Evolutionary conservation across 2,888 invertebrate genomes (phyloP), one percentile per base, ranked within the genome.

Genomic region (Tetragonula carbonaria): DNA sequence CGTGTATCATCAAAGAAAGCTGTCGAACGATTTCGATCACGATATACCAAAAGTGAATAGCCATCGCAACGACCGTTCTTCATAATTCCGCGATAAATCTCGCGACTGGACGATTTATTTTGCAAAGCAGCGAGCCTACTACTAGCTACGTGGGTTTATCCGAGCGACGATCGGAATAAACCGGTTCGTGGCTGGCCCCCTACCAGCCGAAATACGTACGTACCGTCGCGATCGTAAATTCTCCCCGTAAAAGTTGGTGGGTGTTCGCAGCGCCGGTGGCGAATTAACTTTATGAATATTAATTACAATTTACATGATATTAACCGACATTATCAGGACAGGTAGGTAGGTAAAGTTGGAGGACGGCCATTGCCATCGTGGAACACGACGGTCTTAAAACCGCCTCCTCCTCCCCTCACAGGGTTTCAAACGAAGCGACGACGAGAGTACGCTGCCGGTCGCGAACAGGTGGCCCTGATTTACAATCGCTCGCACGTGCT

Each of bases 221-320:
- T 90, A 92, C 88, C 87, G 83, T 84, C 82, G 75, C 76, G 91
- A 91, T 91, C 93, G 91, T 93, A 94, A 94, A 94, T 94, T 93
- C 90, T 86, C 88, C 6, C 86, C 85, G 28, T 88, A 90, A 91
- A 93, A 93, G 91, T 93, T 93, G 33, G 53, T 93, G 33, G 63
- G 55, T 51, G 75, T 67, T 79, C 86, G 85, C 88, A 87, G 86
- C 53, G 18, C 84, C 86, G 87, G 86, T 88, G 90, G 86, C 88
- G 90, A 94, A 93, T 93, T 93, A 93, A 91, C 91, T 86, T 91
- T 91, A 92, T 93, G 93, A 93, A 93, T 94, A 93, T 94, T 94
- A 94, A 94, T 94, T 93, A 92, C 92, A 92, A 93, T 94, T 93
- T 93, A 94, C 93, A 92, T 92, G 93, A 93, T 93, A 93, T 94